Base-by-base conservation (phyloP, 2,888 invertebrate genomes). In the Brachypalpus laphriformis region DNA sequence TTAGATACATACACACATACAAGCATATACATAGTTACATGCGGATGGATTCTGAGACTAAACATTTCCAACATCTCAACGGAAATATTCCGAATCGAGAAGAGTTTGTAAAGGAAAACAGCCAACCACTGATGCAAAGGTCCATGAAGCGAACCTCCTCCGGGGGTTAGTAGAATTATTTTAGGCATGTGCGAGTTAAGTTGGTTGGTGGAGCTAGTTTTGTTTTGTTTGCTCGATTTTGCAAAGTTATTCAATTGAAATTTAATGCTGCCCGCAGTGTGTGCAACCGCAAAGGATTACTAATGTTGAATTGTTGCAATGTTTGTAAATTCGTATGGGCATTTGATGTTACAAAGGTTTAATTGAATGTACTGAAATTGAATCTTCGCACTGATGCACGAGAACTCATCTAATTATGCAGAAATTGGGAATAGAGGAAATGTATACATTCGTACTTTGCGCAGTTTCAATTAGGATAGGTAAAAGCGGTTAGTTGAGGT, bases 231-330 rank as follows among this genome's bases (percentile, higher is more conserved):
- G 57, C 57, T 28, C 49, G 28, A 72, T 51, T 61, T 61, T 6
- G 34, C 51, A 61, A 61, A 51, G 49, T 61, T 61, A 51, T 61
- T 42, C 61, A 61, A 61, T 61, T 61, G 61, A 37, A 72, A 72
- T 61, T 61, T 61, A 61, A 72, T 72, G 61, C 59, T 61, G 51
- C 71, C 59, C 59, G 49, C 45, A 72, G 49, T 61, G 72, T 61
- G 61, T 61, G 72, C 59, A 61, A 72, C 72, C 72, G 40, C 72
- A 72, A 51, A 72, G 28, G 51, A 72, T 61, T 61, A 61, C 59
- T 25, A 11, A 28, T 37, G 18, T n/a, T 14, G 59, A 37, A 51
- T 37, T 59, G 28, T 71, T 71, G 71, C 59, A 71, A 71, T 34
- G 22, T 34, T 71, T 71, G 37, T 34, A 4, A 59, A 72, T 61